Conservation (phyloP, 2,888 invertebrate species). For the Bhutanitis thaidina region DNA sequence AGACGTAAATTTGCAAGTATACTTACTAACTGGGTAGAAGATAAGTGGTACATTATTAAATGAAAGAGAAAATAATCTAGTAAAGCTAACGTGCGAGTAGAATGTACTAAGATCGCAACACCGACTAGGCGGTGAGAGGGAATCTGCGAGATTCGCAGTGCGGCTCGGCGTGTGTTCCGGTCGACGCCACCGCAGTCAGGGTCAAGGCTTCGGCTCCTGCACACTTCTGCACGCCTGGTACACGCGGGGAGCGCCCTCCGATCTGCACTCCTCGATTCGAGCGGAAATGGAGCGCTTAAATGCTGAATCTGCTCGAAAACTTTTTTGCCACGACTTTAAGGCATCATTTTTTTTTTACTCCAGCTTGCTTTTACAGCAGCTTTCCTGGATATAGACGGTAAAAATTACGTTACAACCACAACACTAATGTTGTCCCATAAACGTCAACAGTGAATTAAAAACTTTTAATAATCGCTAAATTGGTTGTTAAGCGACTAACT, state of each 20-base stretch:
- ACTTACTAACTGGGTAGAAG: too few species aligned
- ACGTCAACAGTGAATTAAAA: constrained; percentile 41
- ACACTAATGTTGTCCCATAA: constrained; percentile 34
- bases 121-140: constrained; percentile 52
- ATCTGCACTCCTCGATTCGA: constrained; percentile 44
- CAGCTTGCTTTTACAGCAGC: constrained; percentile 28
- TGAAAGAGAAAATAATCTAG: constrained; percentile 63
- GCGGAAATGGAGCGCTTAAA: constrained; percentile 63
- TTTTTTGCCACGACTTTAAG: constrained; percentile 37
- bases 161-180: constrained; percentile 73
- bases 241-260: constrained; percentile 37
- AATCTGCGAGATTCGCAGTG: constrained; percentile 69
- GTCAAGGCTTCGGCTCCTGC: constrained; percentile 75
- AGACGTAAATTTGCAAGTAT: too few species aligned
- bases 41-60: too few species aligned
- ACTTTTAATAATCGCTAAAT: constrained; percentile 53
- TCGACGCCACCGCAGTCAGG: constrained; percentile 78
- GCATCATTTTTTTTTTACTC: constrained; percentile 31
- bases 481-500: constrained; percentile 52
- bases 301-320: constrained; percentile 52
- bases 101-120: constrained; percentile 68
- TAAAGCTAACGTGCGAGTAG: constrained; percentile 61
- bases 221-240: constrained; percentile 67
- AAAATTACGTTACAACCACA: neutral
- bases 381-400: neutral